Conservation (phyloP, 2,888 invertebrate species). For the Melieria crassipennis region DNA sequence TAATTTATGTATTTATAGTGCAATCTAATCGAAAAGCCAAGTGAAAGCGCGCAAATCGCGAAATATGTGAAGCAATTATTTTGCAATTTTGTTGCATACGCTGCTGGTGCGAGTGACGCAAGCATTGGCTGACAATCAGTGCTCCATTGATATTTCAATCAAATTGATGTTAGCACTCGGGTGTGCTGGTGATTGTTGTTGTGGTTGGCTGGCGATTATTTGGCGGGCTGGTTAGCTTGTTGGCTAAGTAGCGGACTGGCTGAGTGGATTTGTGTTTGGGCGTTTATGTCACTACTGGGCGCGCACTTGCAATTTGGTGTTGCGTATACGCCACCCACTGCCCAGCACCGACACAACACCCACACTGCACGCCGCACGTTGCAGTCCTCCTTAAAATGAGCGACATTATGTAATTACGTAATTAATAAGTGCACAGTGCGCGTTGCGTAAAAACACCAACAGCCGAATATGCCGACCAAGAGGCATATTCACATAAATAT, state of each 20-base stretch:
- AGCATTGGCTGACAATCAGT: constrained; percentile 15
- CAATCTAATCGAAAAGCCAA: too few species aligned
- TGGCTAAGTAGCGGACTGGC: too few species aligned
- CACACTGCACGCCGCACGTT: not conserved
- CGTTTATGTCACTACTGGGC: not conserved
- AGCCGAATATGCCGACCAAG: too few species aligned
- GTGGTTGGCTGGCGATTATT: too few species aligned
- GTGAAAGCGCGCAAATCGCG: too few species aligned
- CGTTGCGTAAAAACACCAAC: constrained; percentile 1
- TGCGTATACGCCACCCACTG: constrained; percentile 8
- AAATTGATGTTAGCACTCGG: not conserved
- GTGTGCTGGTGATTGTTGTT: not conserved
- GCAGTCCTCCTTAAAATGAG: not conserved
- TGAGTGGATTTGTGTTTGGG: too few species aligned
- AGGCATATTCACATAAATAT: too few species aligned
- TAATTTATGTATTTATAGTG: too few species aligned
- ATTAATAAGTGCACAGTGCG: not conserved
- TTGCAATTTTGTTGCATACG: too few species aligned
- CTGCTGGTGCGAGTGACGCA: constrained; percentile 5
- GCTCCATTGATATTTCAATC: constrained; percentile 17
- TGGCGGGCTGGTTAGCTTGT: too few species aligned
- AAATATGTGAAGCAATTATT: too few species aligned
- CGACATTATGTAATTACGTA: constrained; percentile 6
- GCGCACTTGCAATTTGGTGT: not conserved
- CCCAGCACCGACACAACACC: not conserved